Conservation (phyloP, 2,797 vertebrate genomes). For the Peromyscus aztecus region DNA sequence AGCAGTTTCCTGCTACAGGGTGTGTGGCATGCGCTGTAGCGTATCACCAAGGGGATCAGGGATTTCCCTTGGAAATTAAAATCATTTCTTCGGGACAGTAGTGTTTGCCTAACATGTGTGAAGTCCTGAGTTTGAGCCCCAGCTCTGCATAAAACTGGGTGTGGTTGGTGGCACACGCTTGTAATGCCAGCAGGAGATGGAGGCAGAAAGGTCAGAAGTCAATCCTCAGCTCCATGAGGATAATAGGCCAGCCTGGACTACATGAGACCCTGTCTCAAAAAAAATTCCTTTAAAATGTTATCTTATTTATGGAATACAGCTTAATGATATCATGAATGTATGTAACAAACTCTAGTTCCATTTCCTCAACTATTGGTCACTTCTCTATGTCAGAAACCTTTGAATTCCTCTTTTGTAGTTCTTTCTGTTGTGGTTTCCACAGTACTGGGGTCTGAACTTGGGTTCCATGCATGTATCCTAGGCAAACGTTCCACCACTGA, state of each 20-base stretch:
- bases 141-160: neutral
- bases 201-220: neutral
- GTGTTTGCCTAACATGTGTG: neutral
- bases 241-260: neutral
- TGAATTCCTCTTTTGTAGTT: neutral
- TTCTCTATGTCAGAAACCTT: neutral
- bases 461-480: too few relatives aligned
- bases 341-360: neutral
- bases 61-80: neutral
- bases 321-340: neutral
- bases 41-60: neutral
- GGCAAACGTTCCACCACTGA: neutral
- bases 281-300: neutral
- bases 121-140: neutral
- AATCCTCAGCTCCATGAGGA: neutral
- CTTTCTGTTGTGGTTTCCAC: neutral
- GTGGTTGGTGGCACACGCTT: neutral
- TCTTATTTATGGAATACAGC: neutral
- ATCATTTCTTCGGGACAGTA: neutral
- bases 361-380: neutral
- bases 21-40: accelerated
- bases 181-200: neutral
- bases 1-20: neutral
- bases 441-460: neutral
- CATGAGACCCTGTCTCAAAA: neutral